Evolutionary conservation across 2,888 invertebrate genomes (phyloP).

Genomic region (Tortricodes alternella): DNA sequence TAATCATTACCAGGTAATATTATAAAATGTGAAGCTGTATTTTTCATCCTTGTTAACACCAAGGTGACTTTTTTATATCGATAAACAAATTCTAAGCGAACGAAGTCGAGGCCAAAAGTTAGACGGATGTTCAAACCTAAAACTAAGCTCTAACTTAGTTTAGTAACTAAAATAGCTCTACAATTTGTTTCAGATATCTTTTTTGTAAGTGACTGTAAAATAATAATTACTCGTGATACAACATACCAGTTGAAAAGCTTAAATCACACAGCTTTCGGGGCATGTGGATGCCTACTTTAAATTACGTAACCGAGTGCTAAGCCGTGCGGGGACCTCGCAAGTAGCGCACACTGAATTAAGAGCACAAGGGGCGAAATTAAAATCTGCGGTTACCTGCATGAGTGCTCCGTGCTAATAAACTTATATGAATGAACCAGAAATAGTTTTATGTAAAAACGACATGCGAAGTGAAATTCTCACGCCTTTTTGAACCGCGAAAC

Average conservation of each 20-base stretch:
- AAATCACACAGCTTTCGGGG: conserved; percentile 17
- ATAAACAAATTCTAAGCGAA: no score
- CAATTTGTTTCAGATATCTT: no score
- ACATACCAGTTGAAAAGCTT: conserved; percentile 21
- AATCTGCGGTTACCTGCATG: conserved; percentile 62
- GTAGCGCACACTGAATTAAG: conserved; percentile 57
- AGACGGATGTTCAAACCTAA: no score
- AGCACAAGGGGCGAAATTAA: conserved; percentile 63
- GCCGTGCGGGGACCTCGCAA: conserved; percentile 36
- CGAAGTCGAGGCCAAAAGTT: no score
- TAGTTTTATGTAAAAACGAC: conserved; percentile 20
- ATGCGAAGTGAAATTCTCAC: conserved; percentile 17
- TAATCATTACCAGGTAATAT: no score
- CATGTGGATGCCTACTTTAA: conserved; percentile 23
- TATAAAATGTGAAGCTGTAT: no score
- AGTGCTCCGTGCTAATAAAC: conserved; percentile 58
- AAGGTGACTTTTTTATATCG: no score
- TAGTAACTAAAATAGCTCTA: no score
- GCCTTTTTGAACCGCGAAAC: conserved; percentile 6
- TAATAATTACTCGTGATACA: no score
- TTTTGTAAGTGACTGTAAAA: no score
- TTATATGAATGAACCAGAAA: conserved; percentile 44
- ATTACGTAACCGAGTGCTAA: conserved; percentile 31
- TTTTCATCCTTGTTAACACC: no score
- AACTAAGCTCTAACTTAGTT: no score